Evolutionary conservation across 2,888 invertebrate species (phyloP).

Genomic region (Heterodera filipjevi): DNA sequence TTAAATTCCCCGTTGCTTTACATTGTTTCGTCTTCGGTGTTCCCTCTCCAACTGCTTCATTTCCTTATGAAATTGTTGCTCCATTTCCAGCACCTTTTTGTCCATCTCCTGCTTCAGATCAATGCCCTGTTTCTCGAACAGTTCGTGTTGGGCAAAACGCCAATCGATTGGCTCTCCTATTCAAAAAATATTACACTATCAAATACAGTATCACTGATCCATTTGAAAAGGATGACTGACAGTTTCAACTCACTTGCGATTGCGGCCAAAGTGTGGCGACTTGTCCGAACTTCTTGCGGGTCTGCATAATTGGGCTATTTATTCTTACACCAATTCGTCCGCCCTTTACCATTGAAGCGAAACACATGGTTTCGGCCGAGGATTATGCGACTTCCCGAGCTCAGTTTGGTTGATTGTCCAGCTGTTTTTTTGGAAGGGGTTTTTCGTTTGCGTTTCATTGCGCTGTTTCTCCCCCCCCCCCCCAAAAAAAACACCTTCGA

Average conservation of each 20-base stretch:
- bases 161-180: constrained; percentile 82
- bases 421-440: neutral
- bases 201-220: neutral
- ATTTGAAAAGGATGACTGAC: neutral
- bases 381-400: constrained; percentile 94
- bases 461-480: no score
- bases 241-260: constrained; percentile 26
- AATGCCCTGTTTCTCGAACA: constrained; percentile 94
- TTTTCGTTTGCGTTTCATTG: neutral
- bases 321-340: neutral
- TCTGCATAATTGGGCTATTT: constrained; percentile 70
- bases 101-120: constrained; percentile 98
- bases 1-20: neutral
- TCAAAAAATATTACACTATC: no score
- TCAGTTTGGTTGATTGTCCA: constrained; percentile 76
- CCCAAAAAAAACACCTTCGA: constrained; percentile 73
- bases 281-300: constrained; percentile 71
- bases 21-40: constrained; percentile 49
- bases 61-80: constrained; percentile 93
- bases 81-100: constrained; percentile 81
- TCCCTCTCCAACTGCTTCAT: constrained; percentile 85
- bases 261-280: constrained; percentile 60
- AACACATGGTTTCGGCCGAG: constrained; percentile 99
- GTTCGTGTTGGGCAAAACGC: constrained; percentile 96
- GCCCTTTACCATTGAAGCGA: constrained; percentile 82